Evolutionary conservation across 2,797 vertebrate species (phyloP), one percentile per base, ranked within the genome.

Genomic region (Monodelphis domestica): DNA sequence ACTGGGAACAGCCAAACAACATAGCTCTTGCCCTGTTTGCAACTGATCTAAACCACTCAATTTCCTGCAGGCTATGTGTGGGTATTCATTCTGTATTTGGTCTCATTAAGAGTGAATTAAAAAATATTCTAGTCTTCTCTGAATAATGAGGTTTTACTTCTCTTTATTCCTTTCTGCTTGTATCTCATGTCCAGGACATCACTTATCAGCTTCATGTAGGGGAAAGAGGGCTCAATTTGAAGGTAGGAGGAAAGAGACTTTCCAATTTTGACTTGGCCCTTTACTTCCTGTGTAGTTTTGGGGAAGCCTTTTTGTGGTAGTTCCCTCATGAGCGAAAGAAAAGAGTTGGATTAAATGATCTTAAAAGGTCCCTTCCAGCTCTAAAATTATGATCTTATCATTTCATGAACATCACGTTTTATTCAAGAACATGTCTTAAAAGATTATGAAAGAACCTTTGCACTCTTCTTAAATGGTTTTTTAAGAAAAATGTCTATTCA

Each of bases 1-100:
- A 38, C n/a, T 55, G 88, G 53, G 87, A 93, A 14, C n/a, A 30
- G 59, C 92, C 89, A 56, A 4, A 95, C 95, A 92, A 1, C 0
- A 90, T 96, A 93, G 70, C 51, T 2, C 17, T n/a, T 95, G 95
- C 54, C 95, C 95, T 97, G 2, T 45, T 28, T 89, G 94, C 0
- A 1, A 70, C 96, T 97, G 95, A 53, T 95, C 97, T 91, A 96
- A 94, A 93, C 93, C 94, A 95, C 54, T 97, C 90, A 53, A 87
- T 97, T 96, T 97, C 28, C 90, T 95, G 11, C 52, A 0, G 93
- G 92, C 55, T 59, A 28, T 94, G 95, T 95, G 91, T 91, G 29
- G 54, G 89, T 38, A 97, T 97, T 97, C 96, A 30, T 94, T 94
- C 97, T 97, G 70, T 51, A 89, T 88, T 89, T 91, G 89, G 89